Evolutionary conservation across 2,113 vertebrate genomes (phyloP).

Genomic region (Alethe diademata): DNA sequence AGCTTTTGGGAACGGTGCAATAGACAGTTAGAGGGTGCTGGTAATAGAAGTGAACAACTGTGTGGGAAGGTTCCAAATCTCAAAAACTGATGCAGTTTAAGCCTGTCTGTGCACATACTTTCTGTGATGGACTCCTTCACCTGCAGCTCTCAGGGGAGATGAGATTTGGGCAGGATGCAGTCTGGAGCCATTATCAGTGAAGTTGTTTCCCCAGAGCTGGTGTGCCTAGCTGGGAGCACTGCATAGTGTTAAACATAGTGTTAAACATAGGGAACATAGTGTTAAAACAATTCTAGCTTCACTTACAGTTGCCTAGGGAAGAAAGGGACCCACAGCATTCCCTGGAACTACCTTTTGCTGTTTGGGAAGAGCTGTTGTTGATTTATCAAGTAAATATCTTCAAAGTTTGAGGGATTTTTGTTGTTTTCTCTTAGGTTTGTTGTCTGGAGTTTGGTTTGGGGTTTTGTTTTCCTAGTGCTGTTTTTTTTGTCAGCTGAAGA

Average conservation of each 20-base stretch:
- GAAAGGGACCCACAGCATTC: background rate
- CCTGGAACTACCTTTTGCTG: background rate
- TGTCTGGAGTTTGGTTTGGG: background rate
- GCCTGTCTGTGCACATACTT: background rate
- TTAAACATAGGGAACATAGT: fast-evolving
- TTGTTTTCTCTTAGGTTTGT: background rate
- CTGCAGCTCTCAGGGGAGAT: background rate
- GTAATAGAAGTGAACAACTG: background rate
- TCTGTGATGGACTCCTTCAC: background rate
- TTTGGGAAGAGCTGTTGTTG: background rate
- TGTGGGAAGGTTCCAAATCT: background rate
- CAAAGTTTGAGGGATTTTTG: background rate
- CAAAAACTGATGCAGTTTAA: background rate
- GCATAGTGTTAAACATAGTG: background rate
- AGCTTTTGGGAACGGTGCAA: background rate
- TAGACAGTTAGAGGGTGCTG: background rate
- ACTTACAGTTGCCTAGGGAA: background rate
- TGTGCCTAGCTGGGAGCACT: background rate
- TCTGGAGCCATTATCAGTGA: background rate
- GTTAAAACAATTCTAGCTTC: background rate
- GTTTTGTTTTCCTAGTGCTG: background rate
- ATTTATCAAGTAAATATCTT: background rate
- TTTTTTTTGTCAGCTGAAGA: background rate
- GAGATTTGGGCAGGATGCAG: background rate
- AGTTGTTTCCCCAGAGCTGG: background rate